A percentile compares a stretch with the other conserved stretches of the same genome.
Evolutionary conservation across 2,113 vertebrate species (phyloP).

Genomic region (Mungos mungo): DNA sequence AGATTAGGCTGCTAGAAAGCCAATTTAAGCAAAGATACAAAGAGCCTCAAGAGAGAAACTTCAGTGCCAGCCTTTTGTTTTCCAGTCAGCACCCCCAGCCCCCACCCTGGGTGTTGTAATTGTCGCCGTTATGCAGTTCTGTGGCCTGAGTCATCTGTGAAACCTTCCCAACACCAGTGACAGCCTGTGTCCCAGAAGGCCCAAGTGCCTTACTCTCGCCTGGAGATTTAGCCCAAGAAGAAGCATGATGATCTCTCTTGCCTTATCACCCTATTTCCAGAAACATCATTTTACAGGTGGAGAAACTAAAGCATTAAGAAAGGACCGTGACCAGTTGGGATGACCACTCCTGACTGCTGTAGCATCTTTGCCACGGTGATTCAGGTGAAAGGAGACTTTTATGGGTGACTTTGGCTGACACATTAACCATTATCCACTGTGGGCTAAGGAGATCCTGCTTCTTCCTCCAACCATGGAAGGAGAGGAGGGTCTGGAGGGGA

Average conservation of each 20-base stretch:
- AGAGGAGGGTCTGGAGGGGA: neutral
- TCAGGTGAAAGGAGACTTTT: neutral
- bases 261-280: neutral
- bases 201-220: too few relatives aligned
- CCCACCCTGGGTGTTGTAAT: fast-evolving
- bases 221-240: neutral
- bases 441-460: neutral
- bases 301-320: neutral
- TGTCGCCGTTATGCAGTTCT: fast-evolving
- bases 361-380: neutral
- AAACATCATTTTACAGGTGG: neutral
- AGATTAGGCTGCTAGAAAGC: neutral
- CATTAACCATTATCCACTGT: fast-evolving
- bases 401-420: neutral
- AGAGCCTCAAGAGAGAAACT: neutral
- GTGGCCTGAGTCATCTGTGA: neutral
- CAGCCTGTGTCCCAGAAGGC: neutral
- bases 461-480: neutral
- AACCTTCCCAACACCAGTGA: neutral
- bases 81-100: neutral
- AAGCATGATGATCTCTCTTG: neutral
- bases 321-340: neutral
- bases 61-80: neutral
- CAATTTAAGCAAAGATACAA: neutral
- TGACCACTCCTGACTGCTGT: neutral